Base-by-base conservation (phyloP, 2,888 invertebrate genomes). In the Pachycephus smyrnensis region DNA sequence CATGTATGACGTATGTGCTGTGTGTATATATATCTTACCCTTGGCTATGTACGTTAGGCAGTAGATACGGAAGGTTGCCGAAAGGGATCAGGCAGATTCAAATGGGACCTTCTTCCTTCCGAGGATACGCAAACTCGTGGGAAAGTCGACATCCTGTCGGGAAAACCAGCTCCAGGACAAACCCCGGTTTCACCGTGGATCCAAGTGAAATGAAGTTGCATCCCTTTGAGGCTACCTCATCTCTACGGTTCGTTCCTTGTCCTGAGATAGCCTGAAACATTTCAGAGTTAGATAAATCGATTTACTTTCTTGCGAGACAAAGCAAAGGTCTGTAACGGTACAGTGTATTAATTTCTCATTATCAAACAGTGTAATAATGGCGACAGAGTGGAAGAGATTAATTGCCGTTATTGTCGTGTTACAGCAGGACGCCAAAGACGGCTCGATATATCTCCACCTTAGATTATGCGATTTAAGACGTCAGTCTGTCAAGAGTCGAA, bases 41-140 rank as follows among this genome's bases (percentile, higher is more conserved):
- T 55, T 23, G 15, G 55, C 2, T 9, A 23, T 23, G 9, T 55
- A 55, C 15, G 55, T 23, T 15, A 23, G 55, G 23, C 23, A 55
- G 55, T 15, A 23, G 55, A 55, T 55, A 55, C 23, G 55, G 23
- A 55, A 23, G 55, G 55, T 55, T 55, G 71, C 15, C 71, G 32
- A 33, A 71, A 77, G 76, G 73, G 75, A 32, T 75, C 77, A 55
- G 78, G 80, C 86, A 84, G 88, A 89, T 89, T 89, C 89, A 86
- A 88, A 88, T 86, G 81, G 80, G 84, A 85, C 80, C 82, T 80
- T 79, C 77, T 79, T 83, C 77, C 79, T 79, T 76, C 74, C 75
- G 78, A 82, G 82, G 76, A 81, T 84, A 82, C 80, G 83, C 80
- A 80, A 80, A 81, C 82, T 81, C 86, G 86, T 89, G 88, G 84